Conservation (phyloP, 2,888 invertebrate genomes). For the Lasioglossum marginatum region DNA sequence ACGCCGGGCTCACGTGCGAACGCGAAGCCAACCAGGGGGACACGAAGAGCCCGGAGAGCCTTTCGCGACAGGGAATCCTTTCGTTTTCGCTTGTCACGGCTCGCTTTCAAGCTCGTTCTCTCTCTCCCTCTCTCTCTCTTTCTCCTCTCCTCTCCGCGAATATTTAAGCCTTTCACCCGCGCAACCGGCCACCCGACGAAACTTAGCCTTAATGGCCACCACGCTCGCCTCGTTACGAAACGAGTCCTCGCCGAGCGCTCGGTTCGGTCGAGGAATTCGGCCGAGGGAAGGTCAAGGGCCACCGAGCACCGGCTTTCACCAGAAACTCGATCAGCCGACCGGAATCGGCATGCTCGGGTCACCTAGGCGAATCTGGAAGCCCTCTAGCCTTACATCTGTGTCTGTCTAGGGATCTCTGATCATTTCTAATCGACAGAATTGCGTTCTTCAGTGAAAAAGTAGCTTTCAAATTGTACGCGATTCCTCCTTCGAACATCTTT, state of each 20-base stretch:
- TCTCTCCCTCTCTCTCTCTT: background rate
- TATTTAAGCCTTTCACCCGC: conserved; percentile 63
- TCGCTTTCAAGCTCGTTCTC: conserved; percentile 61
- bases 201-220: conserved; percentile 68
- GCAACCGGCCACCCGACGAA: conserved; percentile 54
- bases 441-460: too few relatives aligned
- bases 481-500: too few relatives aligned
- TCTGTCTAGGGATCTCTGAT: background rate
- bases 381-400: background rate
- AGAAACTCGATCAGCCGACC: conserved; percentile 61
- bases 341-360: conserved; percentile 5
- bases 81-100: conserved; percentile 75
- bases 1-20: conserved; percentile 53
- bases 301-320: conserved; percentile 71
- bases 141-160: conserved; percentile 12
- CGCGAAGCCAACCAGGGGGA: background rate
- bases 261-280: conserved; percentile 76
- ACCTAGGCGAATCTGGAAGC: conserved; percentile 22
- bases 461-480: background rate
- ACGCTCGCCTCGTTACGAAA: conserved; percentile 73
- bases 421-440: too few relatives aligned
- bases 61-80: conserved; percentile 73
- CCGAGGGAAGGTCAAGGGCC: conserved; percentile 83
- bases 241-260: conserved; percentile 50
- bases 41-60: background rate